phyloP scores from a whole-genome alignment of 1,140 invertebrate species.

The Drosophila aff. region DNA sequence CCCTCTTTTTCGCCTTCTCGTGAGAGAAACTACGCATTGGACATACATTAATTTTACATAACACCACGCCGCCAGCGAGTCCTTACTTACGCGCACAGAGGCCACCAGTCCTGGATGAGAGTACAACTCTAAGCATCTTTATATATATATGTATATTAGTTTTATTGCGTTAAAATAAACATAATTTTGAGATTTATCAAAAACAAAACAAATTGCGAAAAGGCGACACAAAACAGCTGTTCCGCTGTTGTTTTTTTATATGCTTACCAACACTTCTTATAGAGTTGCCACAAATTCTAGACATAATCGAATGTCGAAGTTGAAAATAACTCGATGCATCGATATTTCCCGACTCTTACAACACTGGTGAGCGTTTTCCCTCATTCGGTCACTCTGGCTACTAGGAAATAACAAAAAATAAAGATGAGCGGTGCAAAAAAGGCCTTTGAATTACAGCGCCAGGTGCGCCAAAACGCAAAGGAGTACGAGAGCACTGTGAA shows the following conservation, averaged over 20 bases:
- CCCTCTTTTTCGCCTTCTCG: conserved; percentile 21
- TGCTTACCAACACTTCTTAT: background rate
- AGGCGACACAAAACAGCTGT: background rate
- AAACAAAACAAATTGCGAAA: conserved; percentile 25
- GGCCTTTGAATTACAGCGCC: conserved; percentile 88
- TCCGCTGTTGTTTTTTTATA: background rate
- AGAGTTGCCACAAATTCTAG: background rate
- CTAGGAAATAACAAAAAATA: conserved; percentile 7
- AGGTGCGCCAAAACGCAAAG: conserved; percentile 90
- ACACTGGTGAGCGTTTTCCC: background rate
- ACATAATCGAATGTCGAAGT: background rate
- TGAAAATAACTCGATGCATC: background rate
- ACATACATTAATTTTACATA: conserved; percentile 57
- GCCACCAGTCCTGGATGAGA: conserved; percentile 4
- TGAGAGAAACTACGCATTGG: conserved; percentile 49
- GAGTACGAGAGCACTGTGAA: conserved; percentile 90
- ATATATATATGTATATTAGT: background rate
- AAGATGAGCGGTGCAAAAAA: conserved; percentile 70
- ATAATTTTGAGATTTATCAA: conserved; percentile 21
- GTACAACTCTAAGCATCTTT: conserved; percentile 45
- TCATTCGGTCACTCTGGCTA: background rate
- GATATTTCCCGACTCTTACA: background rate
- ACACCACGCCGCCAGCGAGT: conserved; percentile 20
- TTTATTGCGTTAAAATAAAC: background rate
- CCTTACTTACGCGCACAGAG: conserved; percentile 57